These are phyloP conservation scores for Lutra lutra DNA, from an alignment of 2,797 vertebrate genomes.

Conservation along the genomic window DNA sequence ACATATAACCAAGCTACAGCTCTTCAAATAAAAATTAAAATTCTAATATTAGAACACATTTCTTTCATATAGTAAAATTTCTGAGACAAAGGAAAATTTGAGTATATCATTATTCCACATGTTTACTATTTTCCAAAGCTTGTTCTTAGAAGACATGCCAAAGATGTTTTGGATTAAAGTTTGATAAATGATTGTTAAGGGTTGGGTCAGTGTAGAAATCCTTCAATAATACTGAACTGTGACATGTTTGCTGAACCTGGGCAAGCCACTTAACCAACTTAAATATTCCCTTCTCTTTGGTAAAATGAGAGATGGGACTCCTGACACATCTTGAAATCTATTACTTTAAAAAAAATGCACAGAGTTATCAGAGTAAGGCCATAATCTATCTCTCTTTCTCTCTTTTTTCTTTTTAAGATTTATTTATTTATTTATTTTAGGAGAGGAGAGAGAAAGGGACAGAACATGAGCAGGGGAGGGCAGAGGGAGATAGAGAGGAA, in stretches of 20 bases:
- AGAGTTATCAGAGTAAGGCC: neutral
- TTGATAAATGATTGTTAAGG: neutral
- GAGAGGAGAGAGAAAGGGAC: neutral
- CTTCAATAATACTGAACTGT: neutral
- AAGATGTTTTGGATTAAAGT: conserved; percentile 44
- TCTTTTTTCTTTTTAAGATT: too few species aligned
- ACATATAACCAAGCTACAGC: neutral
- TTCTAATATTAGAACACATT: conserved; percentile 6
- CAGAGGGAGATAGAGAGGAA: neutral
- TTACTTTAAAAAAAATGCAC: neutral
- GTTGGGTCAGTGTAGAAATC: neutral
- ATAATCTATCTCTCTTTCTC: neutral
- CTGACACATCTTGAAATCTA: neutral
- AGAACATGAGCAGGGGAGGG: neutral
- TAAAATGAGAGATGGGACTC: neutral
- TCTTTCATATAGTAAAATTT: conserved; percentile 6
- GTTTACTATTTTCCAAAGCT: conserved; percentile 28
- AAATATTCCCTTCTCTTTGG: neutral
- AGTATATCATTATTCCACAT: neutral
- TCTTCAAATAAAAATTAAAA: conserved; percentile 21
- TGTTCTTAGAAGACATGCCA: conserved; percentile 33
- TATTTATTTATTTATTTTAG: neutral
- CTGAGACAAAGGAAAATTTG: conserved; percentile 15
- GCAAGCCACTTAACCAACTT: conserved; percentile 5
- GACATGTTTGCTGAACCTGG: neutral